Conservation (phyloP, 2,888 invertebrate genomes). For the Cerceris rybyensis region DNA sequence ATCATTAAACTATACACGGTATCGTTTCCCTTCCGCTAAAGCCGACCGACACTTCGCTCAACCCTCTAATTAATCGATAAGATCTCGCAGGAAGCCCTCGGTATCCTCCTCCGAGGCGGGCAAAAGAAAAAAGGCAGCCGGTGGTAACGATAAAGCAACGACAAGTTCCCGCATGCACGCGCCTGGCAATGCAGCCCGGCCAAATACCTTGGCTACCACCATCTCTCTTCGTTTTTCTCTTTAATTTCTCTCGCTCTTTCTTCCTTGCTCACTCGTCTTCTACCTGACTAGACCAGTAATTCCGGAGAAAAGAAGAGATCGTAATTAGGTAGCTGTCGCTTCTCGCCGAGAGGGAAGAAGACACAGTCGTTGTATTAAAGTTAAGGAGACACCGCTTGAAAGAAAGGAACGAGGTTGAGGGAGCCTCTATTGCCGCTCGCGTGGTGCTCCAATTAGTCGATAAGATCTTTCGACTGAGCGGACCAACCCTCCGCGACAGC, state of each 20-base stretch:
- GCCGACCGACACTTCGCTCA: slow-evolving; percentile 46
- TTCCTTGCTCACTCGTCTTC: not conserved
- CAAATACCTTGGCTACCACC: slow-evolving; percentile 24
- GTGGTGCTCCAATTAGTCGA: slow-evolving; percentile 69
- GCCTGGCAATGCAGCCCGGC: slow-evolving; percentile 27
- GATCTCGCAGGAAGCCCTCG: slow-evolving; percentile 63
- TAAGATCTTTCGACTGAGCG: slow-evolving; percentile 59
- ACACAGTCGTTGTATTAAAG: slow-evolving; percentile 57
- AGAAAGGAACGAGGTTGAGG: slow-evolving; percentile 21
- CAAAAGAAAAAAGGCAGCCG: slow-evolving; percentile 12
- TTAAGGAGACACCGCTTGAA: slow-evolving; percentile 57
- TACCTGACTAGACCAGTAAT: slow-evolving; percentile 48
- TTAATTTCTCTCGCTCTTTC: not conserved
- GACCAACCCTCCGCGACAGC: slow-evolving; percentile 37
- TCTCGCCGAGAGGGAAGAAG: slow-evolving; percentile 42
- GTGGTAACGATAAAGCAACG: slow-evolving; percentile 53
- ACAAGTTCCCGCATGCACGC: slow-evolving; percentile 52
- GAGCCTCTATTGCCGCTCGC: slow-evolving; percentile 59
- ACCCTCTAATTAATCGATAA: slow-evolving; percentile 66
- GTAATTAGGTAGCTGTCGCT: slow-evolving; percentile 67
- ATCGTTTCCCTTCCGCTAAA: slow-evolving; percentile 45
- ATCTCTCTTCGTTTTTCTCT: no score
- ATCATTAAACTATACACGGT: slow-evolving; percentile 41
- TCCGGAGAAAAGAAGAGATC: slow-evolving; percentile 54
- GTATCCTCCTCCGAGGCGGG: slow-evolving; percentile 30